Conservation (phyloP, 2,113 vertebrate species). For the Pitta sordida region DNA sequence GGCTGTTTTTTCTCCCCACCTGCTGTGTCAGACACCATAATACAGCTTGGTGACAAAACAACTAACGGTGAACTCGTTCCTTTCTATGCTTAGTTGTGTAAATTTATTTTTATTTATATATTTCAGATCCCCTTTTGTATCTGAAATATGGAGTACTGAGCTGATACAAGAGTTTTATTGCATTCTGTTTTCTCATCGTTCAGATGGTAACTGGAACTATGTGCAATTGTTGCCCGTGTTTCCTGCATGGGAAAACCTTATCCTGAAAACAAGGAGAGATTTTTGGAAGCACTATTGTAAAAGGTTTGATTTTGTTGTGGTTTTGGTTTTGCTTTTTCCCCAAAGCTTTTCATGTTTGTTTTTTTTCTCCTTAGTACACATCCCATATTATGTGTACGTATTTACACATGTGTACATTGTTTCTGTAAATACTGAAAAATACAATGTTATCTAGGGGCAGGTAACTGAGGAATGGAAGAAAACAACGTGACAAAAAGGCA, state of each 20-base stretch:
- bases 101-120: background rate
- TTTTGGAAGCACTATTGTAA: background rate
- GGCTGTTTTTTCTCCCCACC: fast-evolving
- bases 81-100: background rate
- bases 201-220: background rate
- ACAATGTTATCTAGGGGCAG: background rate
- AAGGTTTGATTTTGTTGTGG: background rate
- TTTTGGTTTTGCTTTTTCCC: background rate
- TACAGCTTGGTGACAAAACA: background rate
- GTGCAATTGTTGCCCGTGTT: too few relatives aligned
- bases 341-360: background rate
- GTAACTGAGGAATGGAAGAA: background rate
- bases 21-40: background rate
- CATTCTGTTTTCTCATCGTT: background rate
- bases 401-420: background rate
- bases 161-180: background rate
- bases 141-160: background rate
- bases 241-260: background rate
- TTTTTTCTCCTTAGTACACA: background rate
- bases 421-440: background rate
- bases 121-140: background rate
- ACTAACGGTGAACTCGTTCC: background rate
- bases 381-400: background rate
- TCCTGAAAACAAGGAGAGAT: background rate
- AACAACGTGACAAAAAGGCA: background rate